Evolutionary conservation across 2,888 invertebrate species (phyloP), one percentile per base, ranked within the genome.

Genomic region (Melangyna quadrimaculata): DNA sequence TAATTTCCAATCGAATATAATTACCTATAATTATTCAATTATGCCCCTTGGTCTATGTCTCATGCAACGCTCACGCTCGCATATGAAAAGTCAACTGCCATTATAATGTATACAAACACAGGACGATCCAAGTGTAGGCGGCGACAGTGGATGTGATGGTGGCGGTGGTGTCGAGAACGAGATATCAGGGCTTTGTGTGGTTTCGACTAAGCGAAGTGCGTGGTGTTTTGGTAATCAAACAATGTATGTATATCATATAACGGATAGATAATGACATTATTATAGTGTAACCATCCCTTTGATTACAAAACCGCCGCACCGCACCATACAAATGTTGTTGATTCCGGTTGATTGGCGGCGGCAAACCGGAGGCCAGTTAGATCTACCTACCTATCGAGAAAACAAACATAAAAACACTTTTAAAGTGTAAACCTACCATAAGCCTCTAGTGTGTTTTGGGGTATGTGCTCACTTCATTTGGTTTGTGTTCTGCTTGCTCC

Each of bases 11-110:
- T 84, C 80, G 84, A 72, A 72, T 61, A 81, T 82, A 87, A 82
- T 87, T 87, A 74, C 78, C 81, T 40, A 87, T 78, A 87, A 87
- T 87, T 82, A 87, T 78, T 87, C 82, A 82, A 82, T 87, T 82
- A 82, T 78, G 63, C 63, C 74, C 43, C 72, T 32, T 7, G 61
- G 37, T 63, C 19, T 63, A 24, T 53, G 35, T 59, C 59, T 59
- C 24, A 27, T 51, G 48, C 24, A 59, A 12, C 22, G 19, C 17
- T 19, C 12, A 27, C 57, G n/a, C n/a, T n/a, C n/a, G n/a, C n/a
- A n/a, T n/a, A 17, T 59, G 59, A 59, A 59, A 59, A 37, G 59
- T 59, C 59, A 59, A 14, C 24, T 40, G 37, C 69, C 55, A 53
- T 65, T 65, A 71, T 53, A 43, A 29, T 24, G 10, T 32, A n/a